Conservation (phyloP, 2,888 invertebrate genomes). For the Pyrrhia umbra region DNA sequence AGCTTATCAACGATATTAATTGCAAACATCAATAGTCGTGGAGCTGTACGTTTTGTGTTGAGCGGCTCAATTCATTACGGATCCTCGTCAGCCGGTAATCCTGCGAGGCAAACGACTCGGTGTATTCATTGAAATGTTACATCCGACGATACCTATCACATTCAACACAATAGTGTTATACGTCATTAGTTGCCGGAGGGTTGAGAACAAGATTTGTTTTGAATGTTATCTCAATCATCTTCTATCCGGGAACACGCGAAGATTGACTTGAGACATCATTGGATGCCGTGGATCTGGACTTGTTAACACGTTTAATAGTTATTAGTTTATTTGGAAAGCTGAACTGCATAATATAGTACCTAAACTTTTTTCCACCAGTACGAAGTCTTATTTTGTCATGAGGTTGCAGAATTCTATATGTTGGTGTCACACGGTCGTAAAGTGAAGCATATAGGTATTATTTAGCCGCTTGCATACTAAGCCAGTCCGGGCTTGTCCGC, state of each 20-base stretch:
- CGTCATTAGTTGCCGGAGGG: conserved; percentile 6
- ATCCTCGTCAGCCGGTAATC: conserved; percentile 25
- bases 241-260: neutral
- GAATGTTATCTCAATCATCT: neutral
- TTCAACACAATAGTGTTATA: neutral
- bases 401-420: no score
- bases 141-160: conserved; percentile 2
- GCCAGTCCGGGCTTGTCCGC: neutral
- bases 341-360: neutral
- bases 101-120: conserved; percentile 13
- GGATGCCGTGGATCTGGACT: neutral
- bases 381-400: no score
- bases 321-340: no score
- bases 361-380: no score
- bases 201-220: neutral
- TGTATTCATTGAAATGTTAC: conserved; percentile 7
- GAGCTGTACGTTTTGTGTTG: neutral
- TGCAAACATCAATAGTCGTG: conserved; percentile 8
- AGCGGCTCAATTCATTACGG: conserved; percentile 5
- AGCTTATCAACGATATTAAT: conserved; percentile 12
- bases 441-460: neutral
- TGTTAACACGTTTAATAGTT: neutral
- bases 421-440: neutral
- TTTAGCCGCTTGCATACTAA: neutral
- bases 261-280: neutral